Evolutionary conservation across 1,140 invertebrate genomes (phyloP), one percentile per base, ranked within the genome.

Genomic region (Parasteatoda tepidariorum): DNA sequence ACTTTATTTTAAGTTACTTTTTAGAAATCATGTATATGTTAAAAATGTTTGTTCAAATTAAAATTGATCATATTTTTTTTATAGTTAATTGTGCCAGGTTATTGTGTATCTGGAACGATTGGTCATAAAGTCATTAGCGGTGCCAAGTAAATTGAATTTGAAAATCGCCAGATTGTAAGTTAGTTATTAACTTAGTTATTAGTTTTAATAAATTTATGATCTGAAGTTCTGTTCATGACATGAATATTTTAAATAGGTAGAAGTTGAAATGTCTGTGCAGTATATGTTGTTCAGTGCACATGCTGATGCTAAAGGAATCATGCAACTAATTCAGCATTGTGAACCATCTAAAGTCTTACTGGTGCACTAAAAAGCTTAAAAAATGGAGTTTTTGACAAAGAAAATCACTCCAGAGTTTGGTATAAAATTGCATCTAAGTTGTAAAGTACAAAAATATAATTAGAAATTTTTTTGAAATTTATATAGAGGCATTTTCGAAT

Each of bases 281-380:
- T 99, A 99, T 88, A 98, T 99, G 97, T 99, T 97, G 11, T 99
- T 99, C 89, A 98, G 96, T 84, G 98, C 98, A 3, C 98, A 99
- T 90, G 98, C 98, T 9, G 98, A 99, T 91, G 98, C 98, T 18
- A 99, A 99, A 90, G 85, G 86, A 41, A 99, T 99, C 34, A 99
- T 99, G 97, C 98, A 99, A 89, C 90, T 99, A 4, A 99, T 99
- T 86, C 94, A 97, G 85, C 97, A 99, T 88, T 99, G 97, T 89
- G 96, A 99, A 88, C 98, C 98, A 0, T 93, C 94, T 87, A 98
- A 99, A 91, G 98, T 99, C 0, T 93, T 99, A 90, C 90, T 99
- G 6, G 98, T 99, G 0, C 98, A 99, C 89, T 98, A 94, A 13
- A 94, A 95, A 89, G 92, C 90, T 13, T 90, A 88, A 3, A 95